Evolutionary conservation across 2,888 invertebrate genomes (phyloP), one percentile per base, ranked within the genome.

Genomic region (Protonemura montana): DNA sequence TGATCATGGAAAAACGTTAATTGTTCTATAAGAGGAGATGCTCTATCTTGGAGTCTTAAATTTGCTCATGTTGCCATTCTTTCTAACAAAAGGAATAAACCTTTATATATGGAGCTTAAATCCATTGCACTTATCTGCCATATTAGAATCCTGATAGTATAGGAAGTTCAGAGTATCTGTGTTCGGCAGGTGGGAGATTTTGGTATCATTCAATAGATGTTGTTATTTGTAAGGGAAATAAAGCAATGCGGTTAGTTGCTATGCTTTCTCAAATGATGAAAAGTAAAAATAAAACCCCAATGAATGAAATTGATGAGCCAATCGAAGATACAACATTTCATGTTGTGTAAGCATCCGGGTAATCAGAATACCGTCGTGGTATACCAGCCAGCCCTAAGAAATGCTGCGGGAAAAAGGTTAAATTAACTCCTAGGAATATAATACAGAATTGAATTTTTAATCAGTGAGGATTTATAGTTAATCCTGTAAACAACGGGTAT

Each of bases 301-400:
- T 89, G 88, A 94, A 89, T 0, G 94, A 95, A 90, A 94, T 93
- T 89, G 93, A 91, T 41, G 94, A 94, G n/a, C 95, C 95, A 90
- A 95, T 92, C 6, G 95, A 94, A 30, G 95, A 95, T 89, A 0
- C 89, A 88, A 94, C 90, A 93, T 95, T 95, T 94, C 95, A 95
- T 86, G 92, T 90, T 88, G 93, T 91, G 89, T 93, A 95, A 28
- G 92, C 92, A 91, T 95, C 95, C 0, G 95, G 95, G 86, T 95
- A 96, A 91, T 95, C 95, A 1, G 95, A 94, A 85, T 95, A 95
- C 87, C 96, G 95, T 86, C 96, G 95, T 82, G 95, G 96, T 91
- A 96, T 95, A 0, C 95, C 95, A 35, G 92, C 93, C 91, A 95
- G 90, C 85, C 95, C 95, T 91, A 95, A 90, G 89, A 96, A 96